A percentile compares a stretch with the other conserved stretches of the same genome.
phyloP scores from a whole-genome alignment of 2,113 vertebrate species.

The Condylura cristata region DNA sequence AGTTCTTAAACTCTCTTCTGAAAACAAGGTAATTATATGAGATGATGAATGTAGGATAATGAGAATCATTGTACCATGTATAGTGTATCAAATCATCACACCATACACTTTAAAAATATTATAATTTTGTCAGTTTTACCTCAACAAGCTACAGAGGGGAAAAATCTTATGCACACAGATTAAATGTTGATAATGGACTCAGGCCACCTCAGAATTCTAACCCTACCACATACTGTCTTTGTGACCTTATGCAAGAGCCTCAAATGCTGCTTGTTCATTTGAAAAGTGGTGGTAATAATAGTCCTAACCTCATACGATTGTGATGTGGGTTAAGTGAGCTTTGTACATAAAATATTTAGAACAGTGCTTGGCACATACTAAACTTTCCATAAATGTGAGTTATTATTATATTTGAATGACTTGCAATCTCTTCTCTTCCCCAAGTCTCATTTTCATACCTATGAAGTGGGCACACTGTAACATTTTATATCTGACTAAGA shows the following conservation, averaged over 20 bases:
- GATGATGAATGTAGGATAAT: neutral
- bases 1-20: neutral
- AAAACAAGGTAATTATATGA: neutral
- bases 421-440: neutral
- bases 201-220: neutral
- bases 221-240: neutral
- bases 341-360: neutral
- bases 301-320: neutral
- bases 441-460: constrained; percentile 10
- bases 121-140: neutral
- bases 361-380: neutral
- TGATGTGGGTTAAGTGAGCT: neutral
- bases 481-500: constrained; percentile 49
- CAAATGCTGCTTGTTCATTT: neutral
- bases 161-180: rapidly evolving
- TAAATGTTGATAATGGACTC: neutral
- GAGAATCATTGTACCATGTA: neutral
- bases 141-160: neutral
- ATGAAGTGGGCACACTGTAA: neutral
- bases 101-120: neutral
- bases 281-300: neutral
- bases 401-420: neutral
- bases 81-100: neutral
- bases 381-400: neutral
- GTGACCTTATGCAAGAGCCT: neutral